A percentile compares a stretch with the other conserved stretches of the same genome.
These are phyloP conservation scores for Platorchestia sp. DNA, from an alignment of 1,140 invertebrate species.

Conservation along the genomic window DNA sequence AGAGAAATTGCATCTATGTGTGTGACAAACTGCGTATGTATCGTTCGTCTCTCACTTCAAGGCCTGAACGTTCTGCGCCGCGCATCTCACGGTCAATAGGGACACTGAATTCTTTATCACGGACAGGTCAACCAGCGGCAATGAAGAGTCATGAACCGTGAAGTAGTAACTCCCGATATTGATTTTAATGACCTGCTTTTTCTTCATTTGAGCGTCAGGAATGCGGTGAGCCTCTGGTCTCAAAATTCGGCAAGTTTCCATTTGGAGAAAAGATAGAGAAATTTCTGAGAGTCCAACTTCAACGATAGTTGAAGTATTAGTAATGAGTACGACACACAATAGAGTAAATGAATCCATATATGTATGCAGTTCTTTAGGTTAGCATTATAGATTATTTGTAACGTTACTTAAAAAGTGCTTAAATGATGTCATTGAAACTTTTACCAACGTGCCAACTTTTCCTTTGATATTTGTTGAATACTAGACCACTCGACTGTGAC, in stretches of 20 bases:
- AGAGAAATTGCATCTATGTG: neutral
- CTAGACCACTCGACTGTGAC: too few species aligned
- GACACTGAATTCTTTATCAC: neutral
- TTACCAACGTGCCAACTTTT: too few species aligned
- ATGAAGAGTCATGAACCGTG: slow-evolving; percentile 38
- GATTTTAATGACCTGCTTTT: slow-evolving; percentile 13
- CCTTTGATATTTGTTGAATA: too few species aligned
- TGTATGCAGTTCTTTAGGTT: too few species aligned
- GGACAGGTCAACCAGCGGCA: neutral
- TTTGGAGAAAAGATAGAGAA: neutral
- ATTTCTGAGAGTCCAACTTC: neutral
- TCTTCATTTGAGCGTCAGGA: neutral
- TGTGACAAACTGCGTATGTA: neutral
- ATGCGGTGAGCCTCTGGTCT: neutral
- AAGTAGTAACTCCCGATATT: neutral
- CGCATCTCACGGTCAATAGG: neutral
- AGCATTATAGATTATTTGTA: too few species aligned
- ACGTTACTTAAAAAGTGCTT: too few species aligned
- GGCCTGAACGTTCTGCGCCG: neutral
- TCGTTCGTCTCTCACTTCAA: neutral
- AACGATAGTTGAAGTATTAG: neutral
- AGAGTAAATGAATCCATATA: too few species aligned
- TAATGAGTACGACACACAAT: too few species aligned
- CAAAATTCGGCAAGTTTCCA: neutral
- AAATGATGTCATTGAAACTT: too few species aligned